Conservation (phyloP, 1,140 invertebrate species). For the Spodoptera frugiperda region DNA sequence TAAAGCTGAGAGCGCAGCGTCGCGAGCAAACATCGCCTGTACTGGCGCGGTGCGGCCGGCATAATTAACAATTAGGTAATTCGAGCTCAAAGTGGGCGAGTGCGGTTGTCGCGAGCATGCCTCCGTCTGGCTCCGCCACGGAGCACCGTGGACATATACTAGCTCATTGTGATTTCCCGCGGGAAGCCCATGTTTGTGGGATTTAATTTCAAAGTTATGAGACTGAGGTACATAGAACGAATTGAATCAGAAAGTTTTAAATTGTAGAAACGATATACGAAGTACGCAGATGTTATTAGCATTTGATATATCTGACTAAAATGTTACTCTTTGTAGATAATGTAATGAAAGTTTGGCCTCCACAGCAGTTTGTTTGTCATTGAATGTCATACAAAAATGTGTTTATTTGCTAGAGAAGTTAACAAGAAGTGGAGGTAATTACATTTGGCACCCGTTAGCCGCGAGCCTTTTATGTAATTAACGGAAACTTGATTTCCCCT, state of each 20-base stretch:
- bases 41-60: background rate
- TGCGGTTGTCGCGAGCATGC: slow-evolving; percentile 21
- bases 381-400: background rate
- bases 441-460: background rate
- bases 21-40: slow-evolving; percentile 4
- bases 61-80: slow-evolving; percentile 41
- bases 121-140: background rate
- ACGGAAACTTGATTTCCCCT: background rate
- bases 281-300: too few species aligned
- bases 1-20: slow-evolving; percentile 14
- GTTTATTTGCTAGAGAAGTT: background rate
- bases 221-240: too few species aligned
- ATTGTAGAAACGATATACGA: too few species aligned
- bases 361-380: background rate
- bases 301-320: too few species aligned
- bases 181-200: slow-evolving; percentile 1
- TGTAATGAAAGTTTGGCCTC: too few species aligned
- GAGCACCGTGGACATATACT: background rate
- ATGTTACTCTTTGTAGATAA: too few species aligned
- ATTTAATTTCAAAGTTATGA: background rate
- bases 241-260: too few species aligned
- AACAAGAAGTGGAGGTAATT: background rate
- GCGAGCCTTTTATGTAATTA: background rate
- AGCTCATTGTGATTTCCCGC: background rate
- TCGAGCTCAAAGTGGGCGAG: slow-evolving; percentile 25